Base-by-base conservation (phyloP, 2,113 vertebrate species). In the Heterochromis multidens region DNA sequence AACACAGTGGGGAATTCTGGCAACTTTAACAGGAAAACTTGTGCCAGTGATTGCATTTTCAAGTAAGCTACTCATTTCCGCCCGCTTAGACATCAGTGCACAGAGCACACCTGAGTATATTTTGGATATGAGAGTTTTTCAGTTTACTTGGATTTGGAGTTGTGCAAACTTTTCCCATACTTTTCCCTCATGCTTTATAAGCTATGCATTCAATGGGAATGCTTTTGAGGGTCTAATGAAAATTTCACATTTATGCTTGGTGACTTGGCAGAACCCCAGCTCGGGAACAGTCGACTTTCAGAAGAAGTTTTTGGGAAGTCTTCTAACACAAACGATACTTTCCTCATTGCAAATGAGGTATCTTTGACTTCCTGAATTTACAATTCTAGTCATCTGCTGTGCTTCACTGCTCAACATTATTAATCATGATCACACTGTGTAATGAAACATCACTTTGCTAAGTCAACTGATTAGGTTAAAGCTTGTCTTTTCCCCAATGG, bases 391-490 rank as follows among this genome's bases (percentile, higher is more conserved):
- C 86, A 35, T 52, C 52, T 76, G 52, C 67, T 70, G 57, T 5
- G 12, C 59, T 78, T 78, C 7, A 12, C 67, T 19, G 82, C 61
- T 85, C 33, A 11, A 49, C 31, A 17, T 82, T 67, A 86, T 86
- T 81, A 63, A 84, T 91, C 81, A 57, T 27, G 4, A 88, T 72
- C 29, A 23, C 19, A 19, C 16, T 62, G 67, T 86, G 67, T 57
- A 86, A 83, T 74, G 80, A 85, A 84, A 81, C 59, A 13, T 77
- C 80, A 62, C 79, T 86, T 83, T 83, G 46, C 82, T 35, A 58
- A 86, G 88, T 84, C 83, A 79, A 79, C 80, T 88, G 74, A 89
- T 87, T 74, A 77, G 56, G 67, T 88, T 77, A 77, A 88, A 54
- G 63, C 77, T 56, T 13, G 56, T 63, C 80, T 80, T 60, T 79